phyloP scores from a whole-genome alignment of 2,113 vertebrate genomes.

The Toxotes chatareus region DNA sequence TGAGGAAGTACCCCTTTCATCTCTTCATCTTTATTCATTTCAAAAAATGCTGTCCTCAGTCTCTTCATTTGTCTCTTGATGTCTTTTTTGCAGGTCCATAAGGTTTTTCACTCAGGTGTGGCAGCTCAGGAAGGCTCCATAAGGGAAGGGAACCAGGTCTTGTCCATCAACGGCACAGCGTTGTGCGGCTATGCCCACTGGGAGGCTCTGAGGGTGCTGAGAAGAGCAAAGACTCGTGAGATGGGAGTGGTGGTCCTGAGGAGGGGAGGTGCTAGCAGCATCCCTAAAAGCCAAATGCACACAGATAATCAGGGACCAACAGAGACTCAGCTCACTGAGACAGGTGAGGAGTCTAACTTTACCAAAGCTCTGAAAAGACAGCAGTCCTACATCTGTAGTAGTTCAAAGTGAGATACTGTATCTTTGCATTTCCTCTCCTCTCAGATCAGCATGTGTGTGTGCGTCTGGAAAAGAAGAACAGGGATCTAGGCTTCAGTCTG shows the following conservation, averaged over 20 bases:
- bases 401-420: not conserved
- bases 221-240: constrained; percentile 65
- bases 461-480: constrained; percentile 78
- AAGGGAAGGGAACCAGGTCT: constrained; percentile 77
- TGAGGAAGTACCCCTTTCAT: constrained; percentile 63
- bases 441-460: constrained; percentile 74
- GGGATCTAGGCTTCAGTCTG: constrained; percentile 86
- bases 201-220: constrained; percentile 81
- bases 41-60: not conserved
- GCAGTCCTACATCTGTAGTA: not conserved
- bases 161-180: constrained; percentile 85
- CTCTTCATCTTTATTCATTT: too few species aligned
- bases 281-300: constrained; percentile 3
- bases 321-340: constrained; percentile 36
- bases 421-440: constrained; percentile 15
- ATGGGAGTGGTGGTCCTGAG: constrained; percentile 85
- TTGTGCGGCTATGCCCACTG: constrained; percentile 75
- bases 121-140: constrained; percentile 84
- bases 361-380: not conserved
- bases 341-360: constrained; percentile 49
- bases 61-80: not conserved
- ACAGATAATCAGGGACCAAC: constrained; percentile 13
- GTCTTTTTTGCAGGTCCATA: constrained; percentile 80
- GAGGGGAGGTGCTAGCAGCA: constrained; percentile 38
- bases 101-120: constrained; percentile 80